Evolutionary conservation across 2,888 invertebrate genomes (phyloP), one percentile per base, ranked within the genome.

Genomic region (Diarsia mendica): DNA sequence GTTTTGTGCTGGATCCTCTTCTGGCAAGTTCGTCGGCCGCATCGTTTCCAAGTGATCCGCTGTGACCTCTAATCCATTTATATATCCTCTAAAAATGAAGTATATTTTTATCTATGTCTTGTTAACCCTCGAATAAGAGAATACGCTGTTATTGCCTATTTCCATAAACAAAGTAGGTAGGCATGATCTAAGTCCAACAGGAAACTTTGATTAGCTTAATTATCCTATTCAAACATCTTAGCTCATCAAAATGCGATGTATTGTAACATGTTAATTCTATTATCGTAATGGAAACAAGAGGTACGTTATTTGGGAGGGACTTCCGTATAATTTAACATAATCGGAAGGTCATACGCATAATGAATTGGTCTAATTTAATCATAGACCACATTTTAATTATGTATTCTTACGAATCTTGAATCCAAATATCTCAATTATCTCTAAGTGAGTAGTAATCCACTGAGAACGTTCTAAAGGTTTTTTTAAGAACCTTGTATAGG

Each of bases 321-420:
- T 83, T 82, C 82, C 83, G 72, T 68, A 28, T 68, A 71, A 63
- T 71, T 79, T 53, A 68, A 73, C 60, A 64, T 71, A 67, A 20
- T 51, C 46, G 1, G 60, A 83, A 81, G 83, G 81, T 58, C 67
- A 20, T 51, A 51, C n/a, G 64, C 44, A 76, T 64, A 70, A 63
- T 75, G 8, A 74, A 63, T 67, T 64, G n/a, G 61, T 70, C 20
- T 70, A 53, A 76, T 70, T 67, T 58, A 55, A 76, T 67, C 58
- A 44, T 76, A 60, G 46, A 39, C 13, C 3, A 49, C 0, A 48
- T 64, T 48, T 48, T 63, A 48, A 66, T 66, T 20, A n/a, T 23
- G 11, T 20, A 55, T 63, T 6, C 18, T 49, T 23, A 39, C 4
- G 10, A 58, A 9, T 49, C 10, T 65, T n/a, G 28, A 5, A 1